Evolutionary conservation across 2,113 vertebrate genomes (phyloP).

Genomic region (Melanotaenia duboulayi): DNA sequence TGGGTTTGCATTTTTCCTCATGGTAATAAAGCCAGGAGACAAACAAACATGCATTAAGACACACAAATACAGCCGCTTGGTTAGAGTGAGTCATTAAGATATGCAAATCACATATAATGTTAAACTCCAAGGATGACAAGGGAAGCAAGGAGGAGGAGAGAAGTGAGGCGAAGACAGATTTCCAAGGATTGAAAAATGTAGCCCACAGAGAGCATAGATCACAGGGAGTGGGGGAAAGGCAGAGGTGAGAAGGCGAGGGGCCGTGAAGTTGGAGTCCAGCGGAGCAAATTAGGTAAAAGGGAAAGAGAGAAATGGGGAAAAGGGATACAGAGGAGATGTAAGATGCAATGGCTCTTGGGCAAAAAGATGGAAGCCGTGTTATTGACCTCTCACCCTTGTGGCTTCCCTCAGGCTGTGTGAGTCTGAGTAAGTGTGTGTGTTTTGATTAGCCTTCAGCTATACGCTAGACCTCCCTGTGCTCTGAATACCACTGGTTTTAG

Average conservation of each 20-base stretch:
- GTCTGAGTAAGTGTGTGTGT: slow-evolving; percentile 34
- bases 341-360: slow-evolving; percentile 54
- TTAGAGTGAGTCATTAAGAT: slow-evolving; percentile 71
- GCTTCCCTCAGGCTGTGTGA: slow-evolving; percentile 60
- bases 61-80: slow-evolving; percentile 47
- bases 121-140: slow-evolving; percentile 53
- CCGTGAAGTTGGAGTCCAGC: slow-evolving; percentile 23
- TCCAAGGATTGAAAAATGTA: slow-evolving; percentile 38
- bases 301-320: slow-evolving; percentile 47
- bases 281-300: slow-evolving; percentile 64
- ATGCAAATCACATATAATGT: slow-evolving; percentile 70
- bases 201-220: slow-evolving; percentile 35
- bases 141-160: slow-evolving; percentile 30
- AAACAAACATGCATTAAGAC: slow-evolving; percentile 44
- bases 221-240: slow-evolving; percentile 4
- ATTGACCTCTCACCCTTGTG: slow-evolving; percentile 70
- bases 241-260: slow-evolving; percentile 28
- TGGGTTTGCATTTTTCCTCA: slow-evolving; percentile 16
- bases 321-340: slow-evolving; percentile 39
- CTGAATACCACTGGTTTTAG: slow-evolving; percentile 66
- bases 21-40: slow-evolving; percentile 44
- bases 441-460: slow-evolving; percentile 70
- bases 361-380: slow-evolving; percentile 61
- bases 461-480: slow-evolving; percentile 67
- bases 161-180: slow-evolving; percentile 42